Conservation (phyloP, 2,113 vertebrate species). For the Microcebus lehilahytsara region DNA sequence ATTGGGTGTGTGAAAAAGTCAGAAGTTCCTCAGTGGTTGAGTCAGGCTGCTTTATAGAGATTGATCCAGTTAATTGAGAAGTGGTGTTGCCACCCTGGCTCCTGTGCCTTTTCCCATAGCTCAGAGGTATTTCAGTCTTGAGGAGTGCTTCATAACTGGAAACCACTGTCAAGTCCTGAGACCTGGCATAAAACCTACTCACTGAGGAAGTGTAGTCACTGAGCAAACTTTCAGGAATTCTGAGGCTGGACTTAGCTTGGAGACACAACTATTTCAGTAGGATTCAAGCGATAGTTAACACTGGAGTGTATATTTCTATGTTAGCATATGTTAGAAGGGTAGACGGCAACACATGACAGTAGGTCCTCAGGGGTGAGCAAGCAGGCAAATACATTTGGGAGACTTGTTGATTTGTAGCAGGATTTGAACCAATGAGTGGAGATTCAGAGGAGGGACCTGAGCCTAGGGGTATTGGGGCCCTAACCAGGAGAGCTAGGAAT, state of each 20-base stretch:
- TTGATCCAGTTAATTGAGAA: background rate
- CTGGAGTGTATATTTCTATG: background rate
- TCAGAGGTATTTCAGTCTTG: background rate
- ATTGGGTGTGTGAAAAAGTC: background rate
- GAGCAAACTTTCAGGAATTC: background rate
- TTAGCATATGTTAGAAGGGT: background rate
- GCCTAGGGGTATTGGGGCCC: background rate
- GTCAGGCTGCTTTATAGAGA: background rate
- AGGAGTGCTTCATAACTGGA: background rate
- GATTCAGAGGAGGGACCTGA: background rate
- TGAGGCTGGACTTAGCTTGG: background rate
- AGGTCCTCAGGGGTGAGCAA: background rate
- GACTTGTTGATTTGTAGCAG: background rate
- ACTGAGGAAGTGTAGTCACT: background rate
- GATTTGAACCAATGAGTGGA: background rate
- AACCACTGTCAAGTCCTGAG: background rate
- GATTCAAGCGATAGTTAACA: background rate
- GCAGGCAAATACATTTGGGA: background rate
- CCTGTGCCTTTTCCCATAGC: background rate
- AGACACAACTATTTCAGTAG: background rate
- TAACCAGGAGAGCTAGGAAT: background rate
- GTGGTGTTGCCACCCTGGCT: background rate
- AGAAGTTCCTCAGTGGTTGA: background rate
- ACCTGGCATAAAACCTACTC: background rate
- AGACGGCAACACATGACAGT: background rate